Conservation (phyloP, 2,888 invertebrate genomes). For the Acanthopleura granulata region DNA sequence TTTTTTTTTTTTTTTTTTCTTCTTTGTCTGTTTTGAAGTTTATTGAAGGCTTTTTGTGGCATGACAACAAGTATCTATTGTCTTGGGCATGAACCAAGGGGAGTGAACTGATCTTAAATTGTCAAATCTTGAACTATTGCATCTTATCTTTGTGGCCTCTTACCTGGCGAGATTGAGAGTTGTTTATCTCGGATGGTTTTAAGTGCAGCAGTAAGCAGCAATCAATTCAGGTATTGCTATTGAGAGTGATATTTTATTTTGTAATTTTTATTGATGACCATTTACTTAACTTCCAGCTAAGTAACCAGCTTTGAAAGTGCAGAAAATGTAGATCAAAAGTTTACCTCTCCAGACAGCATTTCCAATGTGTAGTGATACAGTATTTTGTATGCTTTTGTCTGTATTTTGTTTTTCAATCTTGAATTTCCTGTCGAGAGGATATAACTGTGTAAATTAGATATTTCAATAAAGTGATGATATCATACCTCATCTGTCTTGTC, state of each 20-base stretch:
- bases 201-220: constrained; percentile 18
- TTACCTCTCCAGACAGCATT: constrained; percentile 21
- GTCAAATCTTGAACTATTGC: constrained; percentile 6
- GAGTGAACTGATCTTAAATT: constrained; percentile 1
- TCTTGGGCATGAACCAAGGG: not conserved
- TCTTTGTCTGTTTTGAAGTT: constrained; percentile 11
- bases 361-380: constrained; percentile 22
- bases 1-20: not conserved
- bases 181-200: constrained; percentile 16
- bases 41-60: constrained; percentile 17
- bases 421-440: constrained; percentile 15
- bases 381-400: constrained; percentile 22
- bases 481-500: constrained; percentile 11
- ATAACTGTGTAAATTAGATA: constrained; percentile 19
- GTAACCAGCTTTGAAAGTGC: constrained; percentile 20
- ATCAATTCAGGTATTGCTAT: not conserved
- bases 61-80: constrained; percentile 7
- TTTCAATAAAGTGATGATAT: constrained; percentile 21
- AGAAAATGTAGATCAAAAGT: constrained; percentile 16
- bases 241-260: constrained; percentile 22
- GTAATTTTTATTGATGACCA: constrained; percentile 21
- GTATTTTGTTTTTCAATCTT: constrained; percentile 20
- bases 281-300: constrained; percentile 20
- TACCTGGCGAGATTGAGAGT: not conserved
- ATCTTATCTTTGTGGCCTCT: constrained; percentile 8